A percentile compares a stretch with the other conserved stretches of the same genome.
phyloP scores from a whole-genome alignment of 1,140 invertebrate species.

The Drosophila takahashii region DNA sequence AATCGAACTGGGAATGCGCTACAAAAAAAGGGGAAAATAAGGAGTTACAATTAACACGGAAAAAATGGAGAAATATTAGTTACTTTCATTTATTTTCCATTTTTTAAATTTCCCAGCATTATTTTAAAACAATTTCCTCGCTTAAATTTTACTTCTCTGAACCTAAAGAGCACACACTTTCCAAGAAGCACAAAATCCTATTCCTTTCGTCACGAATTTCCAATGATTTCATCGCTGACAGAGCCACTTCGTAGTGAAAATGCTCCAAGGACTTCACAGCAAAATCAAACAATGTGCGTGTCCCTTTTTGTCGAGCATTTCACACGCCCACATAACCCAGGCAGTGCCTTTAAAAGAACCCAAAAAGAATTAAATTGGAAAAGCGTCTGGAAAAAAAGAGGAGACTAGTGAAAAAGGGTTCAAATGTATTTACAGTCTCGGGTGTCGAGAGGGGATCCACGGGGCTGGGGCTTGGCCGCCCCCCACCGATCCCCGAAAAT shows the following conservation, averaged over 20 bases:
- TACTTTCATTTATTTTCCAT: too few relatives aligned
- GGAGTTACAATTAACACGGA: neutral
- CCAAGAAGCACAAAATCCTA: neutral
- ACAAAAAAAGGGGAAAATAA: neutral
- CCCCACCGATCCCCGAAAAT: neutral
- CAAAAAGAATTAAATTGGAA: conserved; percentile 49
- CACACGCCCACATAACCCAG: conserved; percentile 51
- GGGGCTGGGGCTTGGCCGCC: neutral
- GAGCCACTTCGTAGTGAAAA: conserved; percentile 33
- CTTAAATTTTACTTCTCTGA: neutral
- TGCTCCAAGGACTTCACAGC: conserved; percentile 31
- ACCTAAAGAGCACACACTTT: neutral
- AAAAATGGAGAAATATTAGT: neutral
- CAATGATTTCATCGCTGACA: conserved; percentile 21
- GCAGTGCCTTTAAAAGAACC: conserved; percentile 32
- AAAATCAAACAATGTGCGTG: conserved; percentile 44
- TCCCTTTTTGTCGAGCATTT: conserved; percentile 50
- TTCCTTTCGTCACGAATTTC: conserved; percentile 20
- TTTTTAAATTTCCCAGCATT: too few relatives aligned
- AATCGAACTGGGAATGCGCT: conserved; percentile 39
- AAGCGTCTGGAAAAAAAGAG: conserved; percentile 22
- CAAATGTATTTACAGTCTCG: conserved; percentile 67
- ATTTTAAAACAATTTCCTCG: neutral
- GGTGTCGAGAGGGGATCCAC: conserved; percentile 1
- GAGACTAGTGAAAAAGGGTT: conserved; percentile 59